These are phyloP conservation scores for Drosophila sp. DNA, from an alignment of 1,140 invertebrate species.

Conservation along the genomic window DNA sequence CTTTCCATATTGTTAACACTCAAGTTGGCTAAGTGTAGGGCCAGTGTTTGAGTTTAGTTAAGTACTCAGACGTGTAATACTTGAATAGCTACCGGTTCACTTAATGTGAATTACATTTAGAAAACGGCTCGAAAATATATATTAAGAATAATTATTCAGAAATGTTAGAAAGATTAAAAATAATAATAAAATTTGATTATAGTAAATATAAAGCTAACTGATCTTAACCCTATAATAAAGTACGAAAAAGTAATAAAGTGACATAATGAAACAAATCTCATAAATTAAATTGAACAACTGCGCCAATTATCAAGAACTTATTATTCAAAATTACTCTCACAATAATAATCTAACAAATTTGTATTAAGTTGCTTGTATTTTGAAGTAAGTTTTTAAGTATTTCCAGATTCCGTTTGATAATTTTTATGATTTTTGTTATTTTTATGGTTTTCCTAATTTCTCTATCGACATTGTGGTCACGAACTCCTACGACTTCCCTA, in stretches of 20 bases:
- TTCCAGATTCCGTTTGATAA: background rate
- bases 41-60: constrained; percentile 21
- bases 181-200: too few relatives aligned
- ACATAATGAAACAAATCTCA: too few relatives aligned
- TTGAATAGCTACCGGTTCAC: constrained; percentile 4
- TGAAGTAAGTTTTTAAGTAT: background rate
- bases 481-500: background rate
- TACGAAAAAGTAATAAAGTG: too few relatives aligned
- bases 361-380: background rate
- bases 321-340: too few relatives aligned
- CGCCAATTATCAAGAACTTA: too few relatives aligned
- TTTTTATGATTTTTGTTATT: constrained; percentile 16
- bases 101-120: constrained; percentile 2
- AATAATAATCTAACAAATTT: too few relatives aligned
- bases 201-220: too few relatives aligned
- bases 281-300: too few relatives aligned
- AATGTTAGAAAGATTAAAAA: too few relatives aligned
- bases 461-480: background rate
- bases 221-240: too few relatives aligned
- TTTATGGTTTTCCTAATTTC: constrained; percentile 17
- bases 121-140: too few relatives aligned
- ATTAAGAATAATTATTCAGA: too few relatives aligned
- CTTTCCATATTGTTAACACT: constrained; percentile 57
- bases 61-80: background rate
- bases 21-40: constrained; percentile 58